Conservation (phyloP, 1,140 invertebrate genomes). For the Papilio polyxenes region DNA sequence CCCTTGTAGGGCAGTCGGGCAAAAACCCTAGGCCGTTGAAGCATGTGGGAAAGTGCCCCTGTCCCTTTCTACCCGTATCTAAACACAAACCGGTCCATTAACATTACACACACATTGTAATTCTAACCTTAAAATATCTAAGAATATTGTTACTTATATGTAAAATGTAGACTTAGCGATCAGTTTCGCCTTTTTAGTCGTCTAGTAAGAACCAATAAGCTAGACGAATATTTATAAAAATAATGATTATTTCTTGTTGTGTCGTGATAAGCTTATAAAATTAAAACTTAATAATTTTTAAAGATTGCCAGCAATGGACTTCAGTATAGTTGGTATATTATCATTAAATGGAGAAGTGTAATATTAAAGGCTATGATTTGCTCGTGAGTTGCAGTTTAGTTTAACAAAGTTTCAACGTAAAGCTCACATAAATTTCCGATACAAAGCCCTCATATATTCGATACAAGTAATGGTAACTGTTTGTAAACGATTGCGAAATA, state of each 20-base stretch:
- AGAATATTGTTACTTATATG: neutral
- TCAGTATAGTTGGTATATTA: neutral
- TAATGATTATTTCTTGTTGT: too few relatives aligned
- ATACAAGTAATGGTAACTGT: constrained; percentile 4
- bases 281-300: too few relatives aligned
- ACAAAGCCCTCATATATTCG: neutral
- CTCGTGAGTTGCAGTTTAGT: neutral
- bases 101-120: constrained; percentile 32
- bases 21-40: constrained; percentile 56
- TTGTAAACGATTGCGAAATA: constrained; percentile 39
- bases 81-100: constrained; percentile 47
- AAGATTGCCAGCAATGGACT: neutral
- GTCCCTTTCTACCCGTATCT: constrained; percentile 56
- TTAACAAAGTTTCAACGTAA: neutral
- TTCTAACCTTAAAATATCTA: constrained; percentile 3
- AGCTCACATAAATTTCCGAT: constrained; percentile 35
- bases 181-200: neutral
- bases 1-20: constrained; percentile 47
- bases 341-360: neutral
- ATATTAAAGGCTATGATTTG: neutral
- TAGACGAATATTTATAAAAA: too few relatives aligned
- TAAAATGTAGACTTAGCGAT: neutral
- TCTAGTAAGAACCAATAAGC: neutral
- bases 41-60: constrained; percentile 65
- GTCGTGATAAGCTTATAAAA: too few relatives aligned